Evolutionary conservation across 2,888 invertebrate genomes (phyloP).

Genomic region (Nymphalis c-album): DNA sequence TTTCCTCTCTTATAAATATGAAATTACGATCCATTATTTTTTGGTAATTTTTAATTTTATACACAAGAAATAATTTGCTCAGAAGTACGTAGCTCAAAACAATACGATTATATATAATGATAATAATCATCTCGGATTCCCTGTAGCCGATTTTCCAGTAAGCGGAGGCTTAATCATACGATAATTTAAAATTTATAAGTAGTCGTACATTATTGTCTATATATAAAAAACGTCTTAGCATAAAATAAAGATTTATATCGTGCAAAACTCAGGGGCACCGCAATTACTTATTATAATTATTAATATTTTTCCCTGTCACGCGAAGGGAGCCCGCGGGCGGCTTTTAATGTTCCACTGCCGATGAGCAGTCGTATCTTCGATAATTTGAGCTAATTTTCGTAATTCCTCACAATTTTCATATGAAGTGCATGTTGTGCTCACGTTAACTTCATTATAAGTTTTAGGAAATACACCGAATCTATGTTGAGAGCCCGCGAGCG

Average conservation of each 20-base stretch:
- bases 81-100: not conserved
- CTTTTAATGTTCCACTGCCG: slow-evolving; percentile 59
- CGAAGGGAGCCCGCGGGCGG: slow-evolving; percentile 57
- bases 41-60: not conserved
- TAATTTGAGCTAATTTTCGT: slow-evolving; percentile 78
- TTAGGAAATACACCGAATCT: slow-evolving; percentile 61
- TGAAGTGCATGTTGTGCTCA: slow-evolving; percentile 70
- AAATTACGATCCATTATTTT: not conserved
- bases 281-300: slow-evolving; percentile 67
- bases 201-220: slow-evolving; percentile 14
- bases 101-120: not conserved
- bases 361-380: slow-evolving; percentile 65
- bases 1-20: not conserved
- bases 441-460: slow-evolving; percentile 57
- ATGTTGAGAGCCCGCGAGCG: slow-evolving; percentile 52
- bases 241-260: slow-evolving; percentile 49
- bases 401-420: slow-evolving; percentile 72
- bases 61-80: not conserved
- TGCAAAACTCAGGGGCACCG: slow-evolving; percentile 51
- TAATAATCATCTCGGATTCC: not conserved
- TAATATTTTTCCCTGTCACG: slow-evolving; percentile 73
- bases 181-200: slow-evolving; percentile 12
- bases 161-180: slow-evolving; percentile 7
- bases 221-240: slow-evolving; percentile 43
- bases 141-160: slow-evolving; percentile 10